These are phyloP conservation scores for Gymnoscelis rufifasciata DNA, from an alignment of 2,888 invertebrate genomes.

Conservation along the genomic window DNA sequence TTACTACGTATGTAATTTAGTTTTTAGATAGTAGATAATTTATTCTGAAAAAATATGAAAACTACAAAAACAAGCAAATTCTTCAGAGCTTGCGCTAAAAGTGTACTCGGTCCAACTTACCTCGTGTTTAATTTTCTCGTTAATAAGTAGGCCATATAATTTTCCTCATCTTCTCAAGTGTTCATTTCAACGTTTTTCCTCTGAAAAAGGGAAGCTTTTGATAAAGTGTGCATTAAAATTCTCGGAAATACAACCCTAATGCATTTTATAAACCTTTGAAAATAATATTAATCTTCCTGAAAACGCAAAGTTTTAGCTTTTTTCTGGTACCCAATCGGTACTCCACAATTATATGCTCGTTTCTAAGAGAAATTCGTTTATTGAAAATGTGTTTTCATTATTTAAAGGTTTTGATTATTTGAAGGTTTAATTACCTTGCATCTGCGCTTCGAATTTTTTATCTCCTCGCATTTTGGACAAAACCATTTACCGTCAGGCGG, in stretches of 20 bases:
- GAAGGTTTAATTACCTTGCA: constrained; percentile 14
- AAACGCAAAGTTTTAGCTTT: neutral
- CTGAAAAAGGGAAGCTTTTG: constrained; percentile 14
- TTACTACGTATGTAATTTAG: no score
- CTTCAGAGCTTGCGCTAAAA: constrained; percentile 7
- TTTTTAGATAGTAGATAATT: no score
- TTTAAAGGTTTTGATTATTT: no score
- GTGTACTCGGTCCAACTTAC: constrained; percentile 19
- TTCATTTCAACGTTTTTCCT: constrained; percentile 18
- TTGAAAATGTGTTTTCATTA: no score
- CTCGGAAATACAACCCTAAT: constrained; percentile 11
- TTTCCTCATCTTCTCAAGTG: constrained; percentile 20
- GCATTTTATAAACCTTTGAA: neutral
- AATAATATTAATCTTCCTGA: neutral
- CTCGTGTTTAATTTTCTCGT: constrained; percentile 21
- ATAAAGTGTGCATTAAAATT: constrained; percentile 17
- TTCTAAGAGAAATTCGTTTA: neutral
- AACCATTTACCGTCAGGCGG: constrained; percentile 57
- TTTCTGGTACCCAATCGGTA: neutral
- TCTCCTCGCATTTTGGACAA: constrained; percentile 45
- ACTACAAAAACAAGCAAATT: constrained; percentile 10
- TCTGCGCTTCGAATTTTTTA: constrained; percentile 13
- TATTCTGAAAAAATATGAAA: neutral
- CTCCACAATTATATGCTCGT: neutral
- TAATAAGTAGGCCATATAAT: constrained; percentile 17